Conservation (phyloP, 2,888 invertebrate genomes). For the Cetonia aurata region DNA sequence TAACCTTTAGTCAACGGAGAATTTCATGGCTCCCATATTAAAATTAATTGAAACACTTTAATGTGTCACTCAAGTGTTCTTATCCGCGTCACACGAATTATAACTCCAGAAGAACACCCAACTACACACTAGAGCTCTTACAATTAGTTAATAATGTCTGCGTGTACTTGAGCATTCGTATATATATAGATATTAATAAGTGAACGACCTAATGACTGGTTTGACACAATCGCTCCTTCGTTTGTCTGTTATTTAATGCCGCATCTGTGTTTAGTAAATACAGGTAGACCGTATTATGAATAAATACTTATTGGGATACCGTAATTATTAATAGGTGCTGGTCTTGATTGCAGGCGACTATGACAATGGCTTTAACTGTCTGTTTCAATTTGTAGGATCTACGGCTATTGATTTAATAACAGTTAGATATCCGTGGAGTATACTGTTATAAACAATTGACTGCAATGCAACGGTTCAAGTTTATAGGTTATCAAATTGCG, state of each 20-base stretch:
- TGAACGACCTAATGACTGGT: conserved; percentile 9
- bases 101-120: conserved; percentile 26
- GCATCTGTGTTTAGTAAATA: too few relatives aligned
- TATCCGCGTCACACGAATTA: neutral
- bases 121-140: neutral
- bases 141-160: neutral
- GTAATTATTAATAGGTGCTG: neutral
- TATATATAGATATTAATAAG: conserved; percentile 2
- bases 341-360: neutral
- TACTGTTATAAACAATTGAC: conserved; percentile 29
- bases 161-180: conserved; percentile 1
- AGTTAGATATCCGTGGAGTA: conserved; percentile 13
- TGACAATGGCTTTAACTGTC: conserved; percentile 10
- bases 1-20: neutral
- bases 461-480: neutral
- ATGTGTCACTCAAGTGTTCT: conserved; percentile 21
- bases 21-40: conserved; percentile 12
- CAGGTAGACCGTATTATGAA: neutral
- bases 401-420: conserved; percentile 37
- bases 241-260: neutral
- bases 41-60: conserved; percentile 18
- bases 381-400: conserved; percentile 26
- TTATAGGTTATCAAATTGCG: conserved; percentile 8
- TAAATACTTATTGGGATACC: neutral
- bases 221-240: conserved; percentile 17